These are phyloP conservation scores for Micromussa lordhowensis DNA, from an alignment of 92 coral and sea anemone genomes.

Conservation along the genomic window DNA sequence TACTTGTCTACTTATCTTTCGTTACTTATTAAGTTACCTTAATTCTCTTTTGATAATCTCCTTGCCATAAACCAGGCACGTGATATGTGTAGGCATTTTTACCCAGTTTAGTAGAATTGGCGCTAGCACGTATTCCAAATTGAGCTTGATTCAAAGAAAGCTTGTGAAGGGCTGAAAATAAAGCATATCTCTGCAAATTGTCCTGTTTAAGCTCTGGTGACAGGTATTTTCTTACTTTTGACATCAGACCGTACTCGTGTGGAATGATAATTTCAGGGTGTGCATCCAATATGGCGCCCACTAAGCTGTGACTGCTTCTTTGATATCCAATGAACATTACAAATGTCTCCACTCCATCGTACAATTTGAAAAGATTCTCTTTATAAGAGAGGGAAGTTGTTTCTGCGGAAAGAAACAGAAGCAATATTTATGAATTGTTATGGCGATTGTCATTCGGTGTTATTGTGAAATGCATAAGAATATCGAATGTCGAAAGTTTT, in stretches of 20 bases:
- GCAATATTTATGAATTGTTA: background rate
- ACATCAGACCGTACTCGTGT: constrained; percentile 45
- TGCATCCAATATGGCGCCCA: constrained; percentile 66
- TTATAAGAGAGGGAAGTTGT: background rate
- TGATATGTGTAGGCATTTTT: constrained; percentile 1
- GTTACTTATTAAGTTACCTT: constrained; percentile 2
- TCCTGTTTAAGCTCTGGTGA: background rate
- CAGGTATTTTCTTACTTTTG: constrained; percentile 7
- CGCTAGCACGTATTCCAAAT: constrained; percentile 28
- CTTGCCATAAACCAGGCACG: constrained; percentile 41
- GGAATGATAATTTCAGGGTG: constrained; percentile 59
- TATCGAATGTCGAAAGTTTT: too few species aligned
- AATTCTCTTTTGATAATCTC: constrained; percentile 19
- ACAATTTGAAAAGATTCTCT: constrained; percentile 13
- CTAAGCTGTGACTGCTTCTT: constrained; percentile 59
- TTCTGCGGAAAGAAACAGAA: constrained; percentile 19
- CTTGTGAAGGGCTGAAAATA: constrained; percentile 31
- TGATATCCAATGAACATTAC: constrained; percentile 71
- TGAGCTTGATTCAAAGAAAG: constrained; percentile 6
- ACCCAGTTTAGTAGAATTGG: background rate
- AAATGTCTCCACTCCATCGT: constrained; percentile 44
- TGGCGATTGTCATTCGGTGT: too few species aligned
- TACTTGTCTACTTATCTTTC: too few species aligned
- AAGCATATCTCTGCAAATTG: constrained; percentile 21
- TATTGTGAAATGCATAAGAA: too few species aligned